phyloP scores from a whole-genome alignment of 2,888 invertebrate genomes.

The Bhutanitis thaidina region DNA sequence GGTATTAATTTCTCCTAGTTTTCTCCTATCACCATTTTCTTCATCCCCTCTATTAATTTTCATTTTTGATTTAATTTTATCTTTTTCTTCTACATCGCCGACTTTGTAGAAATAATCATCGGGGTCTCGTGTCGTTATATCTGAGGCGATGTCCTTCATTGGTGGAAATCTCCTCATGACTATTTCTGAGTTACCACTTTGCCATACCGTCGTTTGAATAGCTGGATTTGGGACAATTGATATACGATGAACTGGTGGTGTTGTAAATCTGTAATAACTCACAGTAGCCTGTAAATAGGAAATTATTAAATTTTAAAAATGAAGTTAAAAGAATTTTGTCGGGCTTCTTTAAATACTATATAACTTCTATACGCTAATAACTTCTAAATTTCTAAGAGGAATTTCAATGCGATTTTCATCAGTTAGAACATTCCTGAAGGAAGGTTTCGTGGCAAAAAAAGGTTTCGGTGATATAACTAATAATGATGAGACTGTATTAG shows the following conservation, averaged over 20 bases:
- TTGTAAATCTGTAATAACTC: constrained; percentile 23
- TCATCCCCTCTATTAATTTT: constrained; percentile 14
- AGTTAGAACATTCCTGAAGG: too few relatives aligned
- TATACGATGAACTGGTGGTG: constrained; percentile 23
- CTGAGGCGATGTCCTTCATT: constrained; percentile 14
- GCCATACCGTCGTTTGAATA: constrained; percentile 33
- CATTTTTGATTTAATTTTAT: constrained; percentile 23
- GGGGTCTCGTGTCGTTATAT: constrained; percentile 6
- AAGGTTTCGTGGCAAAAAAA: too few relatives aligned
- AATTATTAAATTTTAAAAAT: too few relatives aligned
- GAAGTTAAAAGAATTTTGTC: too few relatives aligned
- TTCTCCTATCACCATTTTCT: neutral
- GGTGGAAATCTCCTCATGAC: constrained; percentile 43
- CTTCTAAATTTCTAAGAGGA: too few relatives aligned
- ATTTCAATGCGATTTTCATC: too few relatives aligned
- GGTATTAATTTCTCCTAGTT: neutral
- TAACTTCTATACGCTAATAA: too few relatives aligned
- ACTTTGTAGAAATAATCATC: constrained; percentile 20
- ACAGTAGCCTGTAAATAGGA: constrained; percentile 1
- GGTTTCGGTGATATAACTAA: too few relatives aligned
- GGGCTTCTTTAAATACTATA: too few relatives aligned
- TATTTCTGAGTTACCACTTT: constrained; percentile 39
- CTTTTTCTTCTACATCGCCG: constrained; percentile 10
- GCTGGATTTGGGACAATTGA: constrained; percentile 33
- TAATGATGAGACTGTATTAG: too few relatives aligned